Evolutionary conservation across 2,797 vertebrate genomes (phyloP).

Genomic region (Oophaga sylvatica): DNA sequence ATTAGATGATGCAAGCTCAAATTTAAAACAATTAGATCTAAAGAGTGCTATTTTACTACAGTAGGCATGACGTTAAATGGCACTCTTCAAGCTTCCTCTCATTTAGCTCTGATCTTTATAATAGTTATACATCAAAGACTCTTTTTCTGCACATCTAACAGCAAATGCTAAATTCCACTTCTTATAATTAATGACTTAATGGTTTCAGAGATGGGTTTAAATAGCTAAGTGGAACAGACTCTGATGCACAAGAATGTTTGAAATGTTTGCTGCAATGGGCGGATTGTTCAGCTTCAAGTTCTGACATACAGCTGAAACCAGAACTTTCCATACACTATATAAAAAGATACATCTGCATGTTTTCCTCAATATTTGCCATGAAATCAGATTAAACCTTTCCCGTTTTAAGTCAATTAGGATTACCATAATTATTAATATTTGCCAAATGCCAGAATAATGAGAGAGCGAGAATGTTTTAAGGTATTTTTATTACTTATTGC

Average conservation of each 20-base stretch:
- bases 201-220: neutral
- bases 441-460: too few species aligned
- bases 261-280: neutral
- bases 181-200: conserved; percentile 7
- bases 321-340: too few species aligned
- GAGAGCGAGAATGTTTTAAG: too few species aligned
- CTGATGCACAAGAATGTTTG: neutral
- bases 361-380: neutral
- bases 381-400: too few species aligned
- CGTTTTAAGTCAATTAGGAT: too few species aligned
- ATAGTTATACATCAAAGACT: neutral
- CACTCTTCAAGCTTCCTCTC: conserved; percentile 8
- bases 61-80: neutral
- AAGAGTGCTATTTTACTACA: neutral
- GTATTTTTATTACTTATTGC: too few species aligned
- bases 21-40: conserved; percentile 13
- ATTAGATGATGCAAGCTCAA: neutral
- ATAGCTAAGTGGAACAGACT: neutral
- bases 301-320: too few species aligned
- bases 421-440: too few species aligned
- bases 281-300: neutral
- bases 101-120: neutral
- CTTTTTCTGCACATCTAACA: neutral
- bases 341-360: too few species aligned
- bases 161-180: neutral